Conservation (phyloP, 2,113 vertebrate genomes). For the Gallinago jamesoni region DNA sequence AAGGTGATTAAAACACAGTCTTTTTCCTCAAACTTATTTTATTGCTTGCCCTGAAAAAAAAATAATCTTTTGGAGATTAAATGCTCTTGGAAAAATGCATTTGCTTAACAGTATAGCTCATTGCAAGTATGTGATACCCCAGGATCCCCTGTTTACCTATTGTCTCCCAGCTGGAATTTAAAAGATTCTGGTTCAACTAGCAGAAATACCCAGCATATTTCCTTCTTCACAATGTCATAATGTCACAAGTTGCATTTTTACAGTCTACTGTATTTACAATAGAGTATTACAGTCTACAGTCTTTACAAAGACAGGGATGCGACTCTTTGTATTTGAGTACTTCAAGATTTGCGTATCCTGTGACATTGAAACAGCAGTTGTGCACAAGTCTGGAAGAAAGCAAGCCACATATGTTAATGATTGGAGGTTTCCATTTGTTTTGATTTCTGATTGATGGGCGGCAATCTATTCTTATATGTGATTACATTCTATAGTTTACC, state of each 20-base stretch:
- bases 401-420: neutral
- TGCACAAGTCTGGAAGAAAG: neutral
- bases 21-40: neutral
- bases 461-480: neutral
- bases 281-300: too few species aligned
- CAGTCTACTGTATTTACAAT: neutral
- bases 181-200: neutral
- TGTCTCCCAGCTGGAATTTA: neutral
- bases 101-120: neutral
- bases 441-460: neutral
- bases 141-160: neutral
- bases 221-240: neutral
- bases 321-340: neutral
- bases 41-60: neutral
- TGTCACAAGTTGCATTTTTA: neutral
- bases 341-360: neutral
- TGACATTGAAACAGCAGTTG: neutral
- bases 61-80: neutral
- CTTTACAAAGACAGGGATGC: neutral
- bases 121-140: neutral
- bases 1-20: neutral
- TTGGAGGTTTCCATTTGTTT: neutral
- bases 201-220: neutral
- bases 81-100: neutral
- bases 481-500: neutral